These are phyloP conservation scores for Biston betularia DNA, from an alignment of 2,888 invertebrate genomes.

Conservation along the genomic window DNA sequence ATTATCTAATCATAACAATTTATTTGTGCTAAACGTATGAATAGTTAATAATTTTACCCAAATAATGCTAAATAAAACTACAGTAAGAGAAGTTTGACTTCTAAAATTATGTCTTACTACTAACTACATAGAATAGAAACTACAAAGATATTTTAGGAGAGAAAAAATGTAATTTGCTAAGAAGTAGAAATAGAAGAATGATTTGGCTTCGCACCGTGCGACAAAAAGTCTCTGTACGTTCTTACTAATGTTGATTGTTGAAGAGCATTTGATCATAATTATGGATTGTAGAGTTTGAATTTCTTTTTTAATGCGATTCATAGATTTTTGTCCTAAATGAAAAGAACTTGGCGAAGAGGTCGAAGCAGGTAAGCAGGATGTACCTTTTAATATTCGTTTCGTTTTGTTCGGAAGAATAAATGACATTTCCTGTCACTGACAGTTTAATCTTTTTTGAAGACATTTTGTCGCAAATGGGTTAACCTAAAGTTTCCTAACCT, in stretches of 20 bases:
- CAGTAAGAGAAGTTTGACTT: constrained; percentile 45
- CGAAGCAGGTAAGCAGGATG: too few relatives aligned
- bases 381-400: too few relatives aligned
- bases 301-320: too few relatives aligned
- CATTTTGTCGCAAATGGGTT: constrained; percentile 11
- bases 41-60: constrained; percentile 1
- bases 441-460: not conserved
- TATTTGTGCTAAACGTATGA: constrained; percentile 27
- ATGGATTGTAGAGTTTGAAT: too few relatives aligned
- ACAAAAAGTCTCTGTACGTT: constrained; percentile 2
- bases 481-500: constrained; percentile 27
- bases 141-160: constrained; percentile 41
- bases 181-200: constrained; percentile 37
- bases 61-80: constrained; percentile 26
- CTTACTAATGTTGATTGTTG: not conserved
- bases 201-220: constrained; percentile 13
- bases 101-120: constrained; percentile 38
- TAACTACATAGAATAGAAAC: constrained; percentile 41
- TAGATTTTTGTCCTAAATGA: too few relatives aligned
- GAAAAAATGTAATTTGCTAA: constrained; percentile 26
- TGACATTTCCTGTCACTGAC: not conserved
- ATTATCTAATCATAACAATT: constrained; percentile 8
- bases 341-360: too few relatives aligned
- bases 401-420: not conserved
- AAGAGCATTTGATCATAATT: too few relatives aligned